Percentiles rank a stretch among this genome's conserved stretches.
Evolutionary conservation across 2,797 vertebrate genomes (phyloP).

Genomic region (Tadarida brasiliensis): DNA sequence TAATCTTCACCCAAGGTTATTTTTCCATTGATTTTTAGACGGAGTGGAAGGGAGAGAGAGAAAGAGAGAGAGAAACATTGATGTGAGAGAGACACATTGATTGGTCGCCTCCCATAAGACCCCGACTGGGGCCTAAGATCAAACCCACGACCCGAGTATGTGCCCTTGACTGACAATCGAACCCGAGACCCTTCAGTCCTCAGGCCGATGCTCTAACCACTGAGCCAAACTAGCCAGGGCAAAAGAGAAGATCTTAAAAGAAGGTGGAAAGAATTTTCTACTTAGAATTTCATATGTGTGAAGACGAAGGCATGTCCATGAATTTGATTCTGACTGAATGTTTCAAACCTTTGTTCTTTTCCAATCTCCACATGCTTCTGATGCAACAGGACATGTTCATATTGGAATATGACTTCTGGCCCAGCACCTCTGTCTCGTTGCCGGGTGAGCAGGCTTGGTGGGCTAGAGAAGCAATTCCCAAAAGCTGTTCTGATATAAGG

Average conservation of each 20-base stretch:
- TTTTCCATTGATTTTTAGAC: no score
- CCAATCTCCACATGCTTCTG: neutral
- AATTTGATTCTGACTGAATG: neutral
- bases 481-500: neutral
- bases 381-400: neutral
- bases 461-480: neutral
- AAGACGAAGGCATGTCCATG: neutral
- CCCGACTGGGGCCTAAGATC: no score
- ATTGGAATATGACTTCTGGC: neutral
- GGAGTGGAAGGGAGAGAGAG: no score
- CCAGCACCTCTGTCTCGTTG: neutral
- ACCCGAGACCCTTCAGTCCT: no score
- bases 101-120: no score
- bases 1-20: no score
- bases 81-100: no score
- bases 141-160: no score
- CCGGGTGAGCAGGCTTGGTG: neutral
- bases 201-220: no score
- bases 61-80: no score
- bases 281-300: neutral
- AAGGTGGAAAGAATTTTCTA: neutral
- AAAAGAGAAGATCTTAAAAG: neutral
- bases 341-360: constrained; percentile 24
- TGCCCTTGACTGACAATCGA: no score
- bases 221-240: no score